phyloP scores from a whole-genome alignment of 2,888 invertebrate genomes.

The Rutpela maculata region DNA sequence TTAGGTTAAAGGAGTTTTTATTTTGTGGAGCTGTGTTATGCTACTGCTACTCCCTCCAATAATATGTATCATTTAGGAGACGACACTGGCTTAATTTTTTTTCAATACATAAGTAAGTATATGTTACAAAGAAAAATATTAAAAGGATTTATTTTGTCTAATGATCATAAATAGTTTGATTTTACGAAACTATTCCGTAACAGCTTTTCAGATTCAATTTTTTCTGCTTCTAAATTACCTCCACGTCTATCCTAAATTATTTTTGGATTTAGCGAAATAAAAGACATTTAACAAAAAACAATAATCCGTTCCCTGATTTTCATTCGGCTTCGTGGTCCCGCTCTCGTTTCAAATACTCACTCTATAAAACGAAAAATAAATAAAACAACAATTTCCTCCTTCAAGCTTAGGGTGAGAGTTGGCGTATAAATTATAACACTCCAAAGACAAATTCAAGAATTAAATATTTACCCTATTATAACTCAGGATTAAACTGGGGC shows the following conservation, averaged over 20 bases:
- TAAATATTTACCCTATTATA: conserved; percentile 18
- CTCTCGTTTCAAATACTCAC: neutral
- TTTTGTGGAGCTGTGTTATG: too few relatives aligned
- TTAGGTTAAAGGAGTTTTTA: too few relatives aligned
- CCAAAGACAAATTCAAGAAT: conserved; percentile 12
- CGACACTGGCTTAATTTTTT: too few relatives aligned
- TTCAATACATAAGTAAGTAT: too few relatives aligned
- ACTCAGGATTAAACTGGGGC: neutral
- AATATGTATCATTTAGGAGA: too few relatives aligned
- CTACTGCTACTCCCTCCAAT: too few relatives aligned
- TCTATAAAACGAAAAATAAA: neutral
- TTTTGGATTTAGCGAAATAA: neutral
- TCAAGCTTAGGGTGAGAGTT: conserved; percentile 7
- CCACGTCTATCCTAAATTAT: neutral
- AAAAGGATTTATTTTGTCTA: too few relatives aligned
- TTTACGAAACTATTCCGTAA: too few relatives aligned
- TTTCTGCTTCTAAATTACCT: too few relatives aligned
- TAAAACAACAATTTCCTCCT: neutral
- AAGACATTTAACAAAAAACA: neutral
- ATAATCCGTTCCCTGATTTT: neutral
- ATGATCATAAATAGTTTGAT: too few relatives aligned
- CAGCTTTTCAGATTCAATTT: too few relatives aligned
- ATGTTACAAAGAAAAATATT: too few relatives aligned
- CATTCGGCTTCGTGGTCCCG: neutral
- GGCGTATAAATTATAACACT: conserved; percentile 16